These are phyloP conservation scores for Phyto melanocephala DNA, from an alignment of 2,888 invertebrate species.

Conservation along the genomic window DNA sequence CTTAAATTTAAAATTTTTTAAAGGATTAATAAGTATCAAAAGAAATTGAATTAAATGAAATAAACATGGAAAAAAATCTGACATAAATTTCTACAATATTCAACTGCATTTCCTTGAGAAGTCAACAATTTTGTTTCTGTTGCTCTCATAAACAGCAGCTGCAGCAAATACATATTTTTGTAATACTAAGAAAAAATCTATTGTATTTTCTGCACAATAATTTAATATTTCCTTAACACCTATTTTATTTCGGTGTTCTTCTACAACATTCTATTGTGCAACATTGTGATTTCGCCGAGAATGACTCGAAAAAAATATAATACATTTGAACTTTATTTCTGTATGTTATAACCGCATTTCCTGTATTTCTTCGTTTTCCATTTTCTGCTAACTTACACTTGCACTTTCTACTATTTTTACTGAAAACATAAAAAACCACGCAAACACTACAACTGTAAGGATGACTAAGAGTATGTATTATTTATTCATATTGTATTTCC, in stretches of 20 bases:
- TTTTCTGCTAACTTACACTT: not conserved
- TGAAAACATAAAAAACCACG: not conserved
- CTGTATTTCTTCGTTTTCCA: not conserved
- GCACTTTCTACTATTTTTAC: not conserved
- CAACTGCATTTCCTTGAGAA: constrained; percentile 27
- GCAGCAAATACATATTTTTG: not conserved
- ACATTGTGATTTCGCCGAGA: constrained; percentile 4
- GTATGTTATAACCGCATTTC: constrained; percentile 54
- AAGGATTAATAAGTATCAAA: no score
- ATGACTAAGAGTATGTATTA: not conserved
- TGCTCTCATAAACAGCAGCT: not conserved
- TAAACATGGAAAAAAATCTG: not conserved
- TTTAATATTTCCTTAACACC: constrained; percentile 59
- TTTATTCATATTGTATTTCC: constrained; percentile 55
- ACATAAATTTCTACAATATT: not conserved
- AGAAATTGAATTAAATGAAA: not conserved
- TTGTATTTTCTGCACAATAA: constrained; percentile 28
- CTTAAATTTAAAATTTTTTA: no score
- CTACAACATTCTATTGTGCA: constrained; percentile 25
- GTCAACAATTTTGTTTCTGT: not conserved
- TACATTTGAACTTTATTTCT: constrained; percentile 40
- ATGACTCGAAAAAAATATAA: constrained; percentile 28
- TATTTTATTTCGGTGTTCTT: not conserved
- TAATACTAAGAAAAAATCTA: not conserved
- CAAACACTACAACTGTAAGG: not conserved